Conservation (phyloP, 2,113 vertebrate species). For the Engraulis encrasicolus region DNA sequence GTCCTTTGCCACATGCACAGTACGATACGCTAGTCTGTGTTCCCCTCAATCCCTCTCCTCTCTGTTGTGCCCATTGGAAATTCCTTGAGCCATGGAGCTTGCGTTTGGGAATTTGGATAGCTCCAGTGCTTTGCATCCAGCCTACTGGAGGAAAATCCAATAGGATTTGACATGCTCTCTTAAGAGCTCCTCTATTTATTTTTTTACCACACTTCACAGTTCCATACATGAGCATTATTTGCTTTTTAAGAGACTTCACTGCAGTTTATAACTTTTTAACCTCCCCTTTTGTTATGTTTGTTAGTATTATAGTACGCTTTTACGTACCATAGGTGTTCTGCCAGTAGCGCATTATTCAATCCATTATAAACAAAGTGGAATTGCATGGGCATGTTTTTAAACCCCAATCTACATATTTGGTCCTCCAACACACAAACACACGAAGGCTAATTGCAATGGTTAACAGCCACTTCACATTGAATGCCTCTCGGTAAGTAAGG, state of each 20-base stretch:
- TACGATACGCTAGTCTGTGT: too few relatives aligned
- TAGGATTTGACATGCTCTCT: not conserved
- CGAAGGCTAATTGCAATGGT: not conserved
- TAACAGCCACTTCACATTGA: conserved; percentile 8
- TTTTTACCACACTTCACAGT: not conserved
- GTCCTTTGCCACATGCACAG: not conserved
- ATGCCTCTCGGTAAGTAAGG: not conserved
- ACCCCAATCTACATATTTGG: not conserved
- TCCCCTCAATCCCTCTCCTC: not conserved
- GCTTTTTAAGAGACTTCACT: not conserved
- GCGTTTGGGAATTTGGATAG: not conserved
- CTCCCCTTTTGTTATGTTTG: not conserved
- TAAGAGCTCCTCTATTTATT: not conserved
- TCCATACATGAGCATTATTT: not conserved
- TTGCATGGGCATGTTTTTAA: not conserved
- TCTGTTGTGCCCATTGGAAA: not conserved
- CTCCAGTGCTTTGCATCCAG: conserved; percentile 9
- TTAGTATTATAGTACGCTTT: not conserved
- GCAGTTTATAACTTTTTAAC: not conserved
- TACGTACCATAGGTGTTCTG: not conserved
- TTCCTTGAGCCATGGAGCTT: not conserved
- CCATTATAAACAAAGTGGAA: not conserved
- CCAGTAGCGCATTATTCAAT: not conserved
- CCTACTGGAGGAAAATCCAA: not conserved
- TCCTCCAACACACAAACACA: not conserved